These are phyloP conservation scores for Steatornis caripensis DNA, from an alignment of 2,113 vertebrate genomes.

Conservation along the genomic window DNA sequence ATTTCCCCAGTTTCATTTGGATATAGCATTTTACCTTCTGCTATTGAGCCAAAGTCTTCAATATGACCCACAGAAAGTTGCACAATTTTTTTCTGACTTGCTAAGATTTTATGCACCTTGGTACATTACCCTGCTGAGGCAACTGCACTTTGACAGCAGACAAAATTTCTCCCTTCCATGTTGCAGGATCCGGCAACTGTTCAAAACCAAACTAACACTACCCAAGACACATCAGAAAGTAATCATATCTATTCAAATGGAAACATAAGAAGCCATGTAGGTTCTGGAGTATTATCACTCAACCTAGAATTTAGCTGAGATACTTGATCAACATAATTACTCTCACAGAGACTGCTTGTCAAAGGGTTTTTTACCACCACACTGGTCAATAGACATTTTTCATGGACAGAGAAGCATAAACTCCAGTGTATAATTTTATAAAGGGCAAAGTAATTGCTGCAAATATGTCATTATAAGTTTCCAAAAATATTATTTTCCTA, in stretches of 20 bases:
- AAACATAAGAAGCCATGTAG: background rate
- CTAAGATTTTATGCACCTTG: background rate
- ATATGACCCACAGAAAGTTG: background rate
- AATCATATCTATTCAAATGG: background rate
- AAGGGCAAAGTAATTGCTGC: background rate
- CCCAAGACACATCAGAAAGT: background rate
- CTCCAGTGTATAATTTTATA: background rate
- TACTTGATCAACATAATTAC: background rate
- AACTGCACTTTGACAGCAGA: background rate
- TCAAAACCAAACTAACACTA: background rate
- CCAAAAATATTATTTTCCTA: background rate
- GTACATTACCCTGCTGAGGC: background rate
- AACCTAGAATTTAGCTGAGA: background rate
- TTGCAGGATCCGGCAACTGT: background rate
- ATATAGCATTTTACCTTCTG: background rate
- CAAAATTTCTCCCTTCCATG: background rate
- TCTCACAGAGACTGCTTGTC: background rate
- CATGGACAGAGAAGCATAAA: background rate
- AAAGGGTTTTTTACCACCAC: background rate
- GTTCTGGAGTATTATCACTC: background rate
- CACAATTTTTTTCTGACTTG: background rate
- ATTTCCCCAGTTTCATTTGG: background rate
- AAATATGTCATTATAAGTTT: background rate
- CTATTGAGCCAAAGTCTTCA: background rate
- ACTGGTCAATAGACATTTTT: background rate